A percentile compares a stretch with the other conserved stretches of the same genome.
These are phyloP conservation scores for Brachypodius melanocephalos DNA, from an alignment of 2,113 vertebrate genomes.

Conservation along the genomic window DNA sequence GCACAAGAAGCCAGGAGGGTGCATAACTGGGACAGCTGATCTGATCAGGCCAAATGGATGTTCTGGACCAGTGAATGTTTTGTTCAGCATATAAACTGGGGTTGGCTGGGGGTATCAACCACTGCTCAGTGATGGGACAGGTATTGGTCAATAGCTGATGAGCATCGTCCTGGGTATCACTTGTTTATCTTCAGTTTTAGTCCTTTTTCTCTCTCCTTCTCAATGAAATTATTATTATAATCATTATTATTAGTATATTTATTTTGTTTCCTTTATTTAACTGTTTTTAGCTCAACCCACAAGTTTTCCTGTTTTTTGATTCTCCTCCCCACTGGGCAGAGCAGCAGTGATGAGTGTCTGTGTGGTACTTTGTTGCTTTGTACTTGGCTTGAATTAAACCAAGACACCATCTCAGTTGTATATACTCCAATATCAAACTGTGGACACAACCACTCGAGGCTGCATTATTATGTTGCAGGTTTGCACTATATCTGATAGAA, in stretches of 20 bases:
- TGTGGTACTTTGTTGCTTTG: neutral
- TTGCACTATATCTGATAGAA: neutral
- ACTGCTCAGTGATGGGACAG: fast-evolving
- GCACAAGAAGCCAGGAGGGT: neutral
- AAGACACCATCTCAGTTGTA: neutral
- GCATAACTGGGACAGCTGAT: neutral
- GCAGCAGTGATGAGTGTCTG: neutral
- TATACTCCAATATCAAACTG: neutral
- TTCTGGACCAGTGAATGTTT: neutral
- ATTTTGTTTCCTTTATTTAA: neutral
- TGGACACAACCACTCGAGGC: neutral
- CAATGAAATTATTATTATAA: neutral
- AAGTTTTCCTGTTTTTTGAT: neutral
- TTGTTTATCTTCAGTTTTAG: neutral
- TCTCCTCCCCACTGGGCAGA: neutral
- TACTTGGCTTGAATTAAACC: neutral
- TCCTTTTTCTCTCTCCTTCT: neutral
- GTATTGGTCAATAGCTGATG: fast-evolving
- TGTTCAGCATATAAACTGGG: neutral
- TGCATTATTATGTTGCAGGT: neutral
- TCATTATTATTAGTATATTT: neutral
- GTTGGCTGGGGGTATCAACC: neutral
- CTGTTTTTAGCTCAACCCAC: neutral
- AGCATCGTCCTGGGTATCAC: neutral
- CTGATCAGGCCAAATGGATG: neutral